A percentile compares a stretch with the other conserved stretches of the same genome.
These are phyloP conservation scores for fruit fly (Drosophila melanogaster) DNA, from an alignment of 1,140 invertebrate species.

Conservation along the genomic window DNA sequence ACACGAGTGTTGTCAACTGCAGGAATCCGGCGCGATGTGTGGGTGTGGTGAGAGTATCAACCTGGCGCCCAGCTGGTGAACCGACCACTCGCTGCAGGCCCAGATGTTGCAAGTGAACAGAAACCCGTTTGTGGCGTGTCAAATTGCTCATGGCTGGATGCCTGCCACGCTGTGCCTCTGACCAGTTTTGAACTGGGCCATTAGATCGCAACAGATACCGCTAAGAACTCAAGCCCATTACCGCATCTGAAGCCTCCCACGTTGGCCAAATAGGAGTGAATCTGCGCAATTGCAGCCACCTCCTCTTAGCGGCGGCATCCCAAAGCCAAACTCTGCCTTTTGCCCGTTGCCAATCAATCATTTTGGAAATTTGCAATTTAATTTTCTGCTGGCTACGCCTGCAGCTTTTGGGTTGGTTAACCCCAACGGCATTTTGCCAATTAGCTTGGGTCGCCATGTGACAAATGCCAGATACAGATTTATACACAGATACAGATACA, in stretches of 20 bases:
- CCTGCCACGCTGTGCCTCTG: constrained; percentile 29
- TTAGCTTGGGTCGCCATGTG: constrained; percentile 47
- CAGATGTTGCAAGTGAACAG: constrained; percentile 66
- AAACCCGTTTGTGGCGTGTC: constrained; percentile 73
- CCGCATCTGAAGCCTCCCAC: constrained; percentile 13
- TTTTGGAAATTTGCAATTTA: constrained; percentile 55
- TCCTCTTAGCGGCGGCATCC: constrained; percentile 35
- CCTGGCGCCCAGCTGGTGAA: constrained; percentile 41
- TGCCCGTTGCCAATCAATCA: constrained; percentile 65
- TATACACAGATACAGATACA: constrained; percentile 7
- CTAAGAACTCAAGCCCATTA: constrained; percentile 15
- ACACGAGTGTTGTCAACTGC: constrained; percentile 34
- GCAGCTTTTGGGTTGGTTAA: constrained; percentile 32
- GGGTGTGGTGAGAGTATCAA: background rate
- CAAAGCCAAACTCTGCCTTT: constrained; percentile 23
- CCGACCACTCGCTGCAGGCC: constrained; percentile 44
- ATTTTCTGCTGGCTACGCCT: constrained; percentile 41
- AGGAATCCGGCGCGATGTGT: constrained; percentile 4
- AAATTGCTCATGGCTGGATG: constrained; percentile 56
- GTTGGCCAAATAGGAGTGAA: constrained; percentile 12
- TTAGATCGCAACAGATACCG: constrained; percentile 11
- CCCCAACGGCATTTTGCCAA: constrained; percentile 45
- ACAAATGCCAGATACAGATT: constrained; percentile 33
- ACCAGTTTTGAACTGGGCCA: constrained; percentile 35
- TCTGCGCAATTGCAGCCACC: constrained; percentile 20